phyloP scores from a whole-genome alignment of 2,113 vertebrate genomes.

The Salvelinus namaycush region DNA sequence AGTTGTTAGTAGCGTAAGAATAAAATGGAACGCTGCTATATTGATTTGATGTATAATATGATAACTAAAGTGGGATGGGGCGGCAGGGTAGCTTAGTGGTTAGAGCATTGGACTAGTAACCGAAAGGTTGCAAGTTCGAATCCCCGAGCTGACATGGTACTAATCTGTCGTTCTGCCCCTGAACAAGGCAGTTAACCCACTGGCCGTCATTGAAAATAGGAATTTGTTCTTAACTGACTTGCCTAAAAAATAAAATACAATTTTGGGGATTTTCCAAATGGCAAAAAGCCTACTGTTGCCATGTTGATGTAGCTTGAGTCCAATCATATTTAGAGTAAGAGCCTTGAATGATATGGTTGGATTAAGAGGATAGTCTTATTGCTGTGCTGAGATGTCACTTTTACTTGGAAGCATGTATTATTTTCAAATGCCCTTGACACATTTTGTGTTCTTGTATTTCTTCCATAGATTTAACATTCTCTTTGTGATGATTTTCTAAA shows the following conservation, averaged over 20 bases:
- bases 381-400: slow-evolving; percentile 35
- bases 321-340: slow-evolving; percentile 41
- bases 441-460: slow-evolving; percentile 21
- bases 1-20: slow-evolving; percentile 17
- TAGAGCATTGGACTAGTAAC: no score
- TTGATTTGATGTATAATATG: slow-evolving; percentile 23
- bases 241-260: no score
- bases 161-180: no score
- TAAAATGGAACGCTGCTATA: slow-evolving; percentile 2
- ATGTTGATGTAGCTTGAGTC: slow-evolving; percentile 32
- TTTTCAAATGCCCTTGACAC: not conserved
- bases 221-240: no score
- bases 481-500: slow-evolving; percentile 17
- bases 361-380: not conserved
- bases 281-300: slow-evolving; percentile 3
- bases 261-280: slow-evolving; percentile 19
- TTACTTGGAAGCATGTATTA: slow-evolving; percentile 32
- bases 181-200: no score
- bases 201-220: no score
- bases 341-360: slow-evolving; percentile 2
- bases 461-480: slow-evolving; percentile 37
- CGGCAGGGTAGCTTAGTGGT: no score
- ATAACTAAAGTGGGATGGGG: slow-evolving; percentile 17
- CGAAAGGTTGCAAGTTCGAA: no score
- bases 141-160: no score